phyloP scores from a whole-genome alignment of 92 coral and sea anemone genomes.

The Porites lobata region DNA sequence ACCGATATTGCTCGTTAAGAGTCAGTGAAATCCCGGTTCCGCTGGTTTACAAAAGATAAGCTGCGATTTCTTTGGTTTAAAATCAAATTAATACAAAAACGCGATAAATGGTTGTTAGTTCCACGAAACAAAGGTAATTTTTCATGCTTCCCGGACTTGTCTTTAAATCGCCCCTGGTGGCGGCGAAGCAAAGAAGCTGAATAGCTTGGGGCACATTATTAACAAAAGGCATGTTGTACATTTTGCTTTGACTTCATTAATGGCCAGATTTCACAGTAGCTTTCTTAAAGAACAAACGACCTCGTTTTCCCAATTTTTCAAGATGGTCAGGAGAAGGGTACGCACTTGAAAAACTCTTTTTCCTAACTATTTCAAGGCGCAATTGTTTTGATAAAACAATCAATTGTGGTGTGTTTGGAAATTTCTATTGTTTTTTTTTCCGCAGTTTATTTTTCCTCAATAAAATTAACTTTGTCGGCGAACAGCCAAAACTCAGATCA shows the following conservation, averaged over 20 bases:
- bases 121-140: conserved; percentile 21
- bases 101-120: conserved; percentile 24
- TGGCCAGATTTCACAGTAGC: neutral
- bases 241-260: neutral
- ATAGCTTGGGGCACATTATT: neutral
- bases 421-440: neutral
- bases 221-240: neutral
- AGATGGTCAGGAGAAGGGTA: neutral
- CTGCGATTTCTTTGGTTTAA: neutral
- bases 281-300: conserved; percentile 3
- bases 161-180: neutral
- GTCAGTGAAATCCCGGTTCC: conserved; percentile 14
- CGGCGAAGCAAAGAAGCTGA: conserved; percentile 5
- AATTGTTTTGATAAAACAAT: neutral
- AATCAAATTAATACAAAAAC: neutral
- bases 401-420: neutral
- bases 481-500: neutral
- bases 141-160: neutral
- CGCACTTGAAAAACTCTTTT: neutral
- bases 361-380: too few relatives aligned
- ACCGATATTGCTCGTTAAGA: neutral
- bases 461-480: too few relatives aligned
- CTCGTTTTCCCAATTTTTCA: neutral
- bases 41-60: conserved; percentile 6
- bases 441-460: neutral